Evolutionary conservation across 2,888 invertebrate species (phyloP), one percentile per base, ranked within the genome.

Genomic region (Vesta saturnalis): DNA sequence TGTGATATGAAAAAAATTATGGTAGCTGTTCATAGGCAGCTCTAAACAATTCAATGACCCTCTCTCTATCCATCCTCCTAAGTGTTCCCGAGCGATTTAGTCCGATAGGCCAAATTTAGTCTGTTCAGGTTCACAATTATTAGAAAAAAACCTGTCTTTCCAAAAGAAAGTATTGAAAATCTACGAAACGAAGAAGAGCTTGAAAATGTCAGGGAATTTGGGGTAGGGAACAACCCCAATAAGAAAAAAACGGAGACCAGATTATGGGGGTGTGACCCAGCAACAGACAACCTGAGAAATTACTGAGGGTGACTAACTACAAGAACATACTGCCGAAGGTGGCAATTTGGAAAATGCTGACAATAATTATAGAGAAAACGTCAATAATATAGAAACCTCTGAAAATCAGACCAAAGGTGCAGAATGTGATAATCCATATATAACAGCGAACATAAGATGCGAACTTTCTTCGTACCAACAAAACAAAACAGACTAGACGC

Each of bases 401-500:
- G 47, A 16, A 47, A 47, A 16, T 47, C 18, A 47, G 47, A 16
- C 47, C 47, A 47, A 47, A 47, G 12, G 18, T 47, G 47, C 47
- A 16, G 47, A 47, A 15, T 47, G 4, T 47, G 15, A 16, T 47
- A 2, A 47, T n/a, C 47, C 47, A 47, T 16, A 15, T 47, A 47
- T 15, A 14, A 14, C 47, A 47, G 47, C 47, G 15, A 23, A 23
- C 15, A 47, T 47, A 47, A 8, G 16, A 8, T 47, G 47, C 15
- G 16, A 47, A 47, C 47, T 14, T 47, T 47, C 14, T 1, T 47
- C 8, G 47, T 16, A 16, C 18, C 47, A 47, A 47, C 1, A 47
- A 47, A 47, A 47, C 15, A 47, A 43, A 43, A 43, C 43, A 43
- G 43, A 43, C 43, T 47, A 16, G 47, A 47, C 47, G 47, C 47